Percentiles rank a stretch among this genome's conserved stretches.
Conservation (phyloP, 2,113 vertebrate genomes). For the Odontesthes bonariensis region DNA sequence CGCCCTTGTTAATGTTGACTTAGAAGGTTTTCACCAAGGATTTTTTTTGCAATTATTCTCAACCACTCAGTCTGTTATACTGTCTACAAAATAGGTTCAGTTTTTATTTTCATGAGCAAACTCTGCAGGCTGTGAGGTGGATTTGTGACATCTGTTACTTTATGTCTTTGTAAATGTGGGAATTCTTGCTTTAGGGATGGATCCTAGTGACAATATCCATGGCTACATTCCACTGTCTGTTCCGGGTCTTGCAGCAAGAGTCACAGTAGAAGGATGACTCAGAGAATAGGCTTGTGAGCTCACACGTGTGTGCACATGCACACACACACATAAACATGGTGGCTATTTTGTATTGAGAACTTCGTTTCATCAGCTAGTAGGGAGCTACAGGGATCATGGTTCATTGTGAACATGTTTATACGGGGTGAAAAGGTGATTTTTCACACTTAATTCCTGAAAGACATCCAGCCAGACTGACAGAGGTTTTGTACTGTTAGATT, state of each 20-base stretch:
- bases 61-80: constrained; percentile 14
- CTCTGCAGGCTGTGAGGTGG: background rate
- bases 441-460: no score
- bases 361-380: background rate
- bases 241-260: constrained; percentile 44
- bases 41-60: constrained; percentile 23
- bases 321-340: background rate
- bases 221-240: constrained; percentile 59
- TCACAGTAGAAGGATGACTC: constrained; percentile 62
- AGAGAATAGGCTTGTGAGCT: constrained; percentile 29
- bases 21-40: constrained; percentile 17
- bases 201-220: constrained; percentile 60
- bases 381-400: no score
- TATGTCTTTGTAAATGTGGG: constrained; percentile 20
- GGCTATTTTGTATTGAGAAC: background rate
- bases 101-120: constrained; percentile 21
- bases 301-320: constrained; percentile 10
- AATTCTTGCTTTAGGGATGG: constrained; percentile 22
- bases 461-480: no score
- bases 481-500: no score
- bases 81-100: background rate
- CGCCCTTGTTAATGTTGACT: constrained; percentile 10
- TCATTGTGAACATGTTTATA: no score
- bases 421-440: no score
- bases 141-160: constrained; percentile 33